Base-by-base conservation (phyloP, 2,888 invertebrate species). In the Tetramorium bicarinatum region DNA sequence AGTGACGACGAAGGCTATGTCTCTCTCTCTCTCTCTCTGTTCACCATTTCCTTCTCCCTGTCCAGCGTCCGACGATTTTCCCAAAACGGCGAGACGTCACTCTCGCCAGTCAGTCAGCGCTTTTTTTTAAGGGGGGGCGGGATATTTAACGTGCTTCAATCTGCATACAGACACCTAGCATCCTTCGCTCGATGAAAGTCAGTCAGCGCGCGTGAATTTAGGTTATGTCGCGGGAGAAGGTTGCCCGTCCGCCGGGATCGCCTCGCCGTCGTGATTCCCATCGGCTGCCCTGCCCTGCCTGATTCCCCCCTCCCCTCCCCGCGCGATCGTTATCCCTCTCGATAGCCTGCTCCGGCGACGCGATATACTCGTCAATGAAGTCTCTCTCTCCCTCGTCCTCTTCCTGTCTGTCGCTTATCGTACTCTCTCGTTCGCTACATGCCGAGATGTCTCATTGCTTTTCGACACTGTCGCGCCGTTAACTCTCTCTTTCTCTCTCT, bases 1-100 rank as follows among this genome's bases (percentile, higher is more conserved):
- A 95, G 95, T 94, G 83, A 83, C 82, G 74, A 38, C 25, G 15
- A 15, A 44, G 29, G 4, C 29, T 25, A 18, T 56, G 15, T 79
- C 62, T 77, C 77, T 54, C 59, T 49, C 29, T 29, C 25, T 25
- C 4, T 34, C 29, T 34, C 29, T 34, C 4, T 59, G 67, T 69
- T 77, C 3, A 59, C 82, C 59, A 11, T 79, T 62, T 74, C 61
- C 18, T 54, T 67, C 67, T 56, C 52, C n/a, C 1, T 29, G 15
- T 8, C 11, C 67, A 18, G 34, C n/a, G 9, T 13, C 25, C 41
- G 1, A 13, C 38, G 29, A 29, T n/a, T 56, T 56, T 15, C 18
- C 8, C 3, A 18, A 67, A 15, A 34, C 9, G 0, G 54, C 41
- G 8, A 29, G 34, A 59, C 8, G 15, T 79, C 25, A 38, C 34